A percentile compares a stretch with the other conserved stretches of the same genome.
These are phyloP conservation scores for Melitaea athalia DNA, from an alignment of 2,888 invertebrate genomes.

Conservation along the genomic window DNA sequence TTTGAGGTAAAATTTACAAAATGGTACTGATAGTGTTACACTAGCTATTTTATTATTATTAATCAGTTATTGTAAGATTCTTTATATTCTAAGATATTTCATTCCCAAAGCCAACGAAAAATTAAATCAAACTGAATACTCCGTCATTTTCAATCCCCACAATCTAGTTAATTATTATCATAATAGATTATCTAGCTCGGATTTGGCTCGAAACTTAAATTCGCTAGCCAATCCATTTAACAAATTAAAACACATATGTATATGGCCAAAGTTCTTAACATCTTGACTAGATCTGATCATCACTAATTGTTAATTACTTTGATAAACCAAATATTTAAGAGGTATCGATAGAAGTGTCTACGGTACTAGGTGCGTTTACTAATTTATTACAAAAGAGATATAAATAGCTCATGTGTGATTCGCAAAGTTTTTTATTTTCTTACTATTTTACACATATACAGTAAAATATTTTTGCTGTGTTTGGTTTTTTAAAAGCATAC, in stretches of 20 bases:
- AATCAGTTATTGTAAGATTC: too few species aligned
- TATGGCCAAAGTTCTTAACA: conserved; percentile 24
- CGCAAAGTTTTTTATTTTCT: background rate
- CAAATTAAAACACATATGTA: conserved; percentile 23
- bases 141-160: background rate
- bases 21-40: too few species aligned
- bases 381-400: background rate
- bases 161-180: conserved; percentile 8
- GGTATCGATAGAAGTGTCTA: background rate
- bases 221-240: conserved; percentile 25
- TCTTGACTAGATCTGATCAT: conserved; percentile 12
- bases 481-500: too few species aligned
- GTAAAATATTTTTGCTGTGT: background rate
- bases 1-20: too few species aligned
- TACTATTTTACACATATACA: background rate
- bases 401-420: background rate
- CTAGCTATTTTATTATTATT: too few species aligned
- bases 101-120: background rate
- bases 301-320: conserved; percentile 10
- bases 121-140: background rate
- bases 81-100: too few species aligned
- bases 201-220: conserved; percentile 26
- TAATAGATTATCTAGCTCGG: background rate
- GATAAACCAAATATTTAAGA: background rate
- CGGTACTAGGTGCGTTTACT: background rate